These are phyloP conservation scores for Euwallacea fornicatus DNA, from an alignment of 1,140 invertebrate species.

Conservation along the genomic window DNA sequence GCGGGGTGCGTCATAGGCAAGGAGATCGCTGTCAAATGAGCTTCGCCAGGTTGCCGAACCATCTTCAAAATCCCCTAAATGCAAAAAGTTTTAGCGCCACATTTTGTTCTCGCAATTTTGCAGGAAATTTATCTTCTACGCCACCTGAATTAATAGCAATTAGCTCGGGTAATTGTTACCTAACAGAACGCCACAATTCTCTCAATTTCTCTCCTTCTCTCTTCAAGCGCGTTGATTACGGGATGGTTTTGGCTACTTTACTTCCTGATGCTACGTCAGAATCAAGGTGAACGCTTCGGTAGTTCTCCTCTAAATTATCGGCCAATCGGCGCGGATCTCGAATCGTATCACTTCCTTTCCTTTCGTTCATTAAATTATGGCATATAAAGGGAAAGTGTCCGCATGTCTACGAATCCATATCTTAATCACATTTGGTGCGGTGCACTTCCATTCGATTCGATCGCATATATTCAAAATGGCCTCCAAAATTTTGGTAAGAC, in stretches of 20 bases:
- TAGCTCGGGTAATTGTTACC: too few relatives aligned
- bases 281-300: slow-evolving; percentile 31
- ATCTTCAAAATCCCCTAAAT: too few relatives aligned
- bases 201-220: too few relatives aligned
- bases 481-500: slow-evolving; percentile 34
- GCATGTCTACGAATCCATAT: slow-evolving; percentile 17
- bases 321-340: slow-evolving; percentile 1
- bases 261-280: slow-evolving; percentile 17
- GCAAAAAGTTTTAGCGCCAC: too few relatives aligned
- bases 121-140: too few relatives aligned
- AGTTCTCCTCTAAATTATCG: slow-evolving; percentile 13
- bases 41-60: too few relatives aligned
- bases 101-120: too few relatives aligned
- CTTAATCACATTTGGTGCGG: slow-evolving; percentile 31
- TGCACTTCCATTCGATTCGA: slow-evolving; percentile 23
- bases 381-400: slow-evolving; percentile 33
- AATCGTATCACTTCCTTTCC: slow-evolving; percentile 21
- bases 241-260: slow-evolving; percentile 2
- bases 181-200: too few relatives aligned
- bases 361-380: slow-evolving; percentile 26
- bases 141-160: too few relatives aligned
- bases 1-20: too few relatives aligned
- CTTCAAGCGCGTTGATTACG: too few relatives aligned
- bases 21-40: too few relatives aligned
- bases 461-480: slow-evolving; percentile 10